Conservation (phyloP, 1,140 invertebrate species). For the Ostrea denselamellosa region DNA sequence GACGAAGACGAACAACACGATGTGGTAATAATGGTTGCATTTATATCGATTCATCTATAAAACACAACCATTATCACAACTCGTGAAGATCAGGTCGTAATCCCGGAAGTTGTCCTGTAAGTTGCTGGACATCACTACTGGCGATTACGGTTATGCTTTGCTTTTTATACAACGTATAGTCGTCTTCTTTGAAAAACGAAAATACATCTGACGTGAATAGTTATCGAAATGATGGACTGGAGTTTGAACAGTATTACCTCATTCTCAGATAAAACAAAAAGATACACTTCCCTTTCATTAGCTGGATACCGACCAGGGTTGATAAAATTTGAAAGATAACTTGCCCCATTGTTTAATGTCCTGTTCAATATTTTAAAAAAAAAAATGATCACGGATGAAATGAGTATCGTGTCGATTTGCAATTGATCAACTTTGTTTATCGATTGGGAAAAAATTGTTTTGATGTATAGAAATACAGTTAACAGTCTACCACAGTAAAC, state of each 20-base stretch:
- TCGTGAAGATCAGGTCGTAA: background rate
- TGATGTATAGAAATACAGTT: too few species aligned
- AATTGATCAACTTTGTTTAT: too few species aligned
- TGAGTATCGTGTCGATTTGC: too few species aligned
- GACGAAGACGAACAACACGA: background rate
- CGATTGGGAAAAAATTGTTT: too few species aligned
- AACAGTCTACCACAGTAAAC: too few species aligned
- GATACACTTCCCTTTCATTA: conserved; percentile 1
- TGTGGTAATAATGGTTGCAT: background rate
- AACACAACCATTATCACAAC: background rate
- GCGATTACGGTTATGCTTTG: background rate
- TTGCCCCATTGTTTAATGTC: background rate
- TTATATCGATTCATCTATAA: background rate
- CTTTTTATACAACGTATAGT: background rate
- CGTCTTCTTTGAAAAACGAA: background rate
- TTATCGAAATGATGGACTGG: background rate
- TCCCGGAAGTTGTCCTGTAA: background rate
- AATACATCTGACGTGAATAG: background rate
- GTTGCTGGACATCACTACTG: background rate
- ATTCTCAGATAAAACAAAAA: background rate
- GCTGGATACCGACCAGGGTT: background rate
- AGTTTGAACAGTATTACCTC: conserved; percentile 4
- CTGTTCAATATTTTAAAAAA: too few species aligned
- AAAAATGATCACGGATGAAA: too few species aligned
- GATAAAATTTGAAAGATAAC: background rate